phyloP scores from a whole-genome alignment of 2,888 invertebrate species.

The Ceriagrion tenellum region DNA sequence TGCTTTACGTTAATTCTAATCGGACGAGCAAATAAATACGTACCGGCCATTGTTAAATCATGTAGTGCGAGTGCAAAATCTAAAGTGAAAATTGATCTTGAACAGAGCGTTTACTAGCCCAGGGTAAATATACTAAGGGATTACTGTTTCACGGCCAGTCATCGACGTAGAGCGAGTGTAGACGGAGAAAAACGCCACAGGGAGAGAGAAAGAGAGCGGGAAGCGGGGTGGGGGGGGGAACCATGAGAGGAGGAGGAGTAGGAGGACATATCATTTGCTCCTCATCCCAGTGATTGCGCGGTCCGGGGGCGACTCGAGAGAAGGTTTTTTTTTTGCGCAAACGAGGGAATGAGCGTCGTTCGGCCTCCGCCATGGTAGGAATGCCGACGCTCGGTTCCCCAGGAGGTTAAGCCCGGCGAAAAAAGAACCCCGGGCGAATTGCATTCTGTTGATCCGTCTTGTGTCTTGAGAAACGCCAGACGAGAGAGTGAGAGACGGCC shows the following conservation, averaged over 20 bases:
- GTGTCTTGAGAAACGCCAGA: background rate
- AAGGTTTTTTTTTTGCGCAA: conserved; percentile 1
- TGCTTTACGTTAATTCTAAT: no score
- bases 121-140: no score
- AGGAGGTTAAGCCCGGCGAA: background rate
- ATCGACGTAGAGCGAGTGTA: background rate
- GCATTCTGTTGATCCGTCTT: background rate
- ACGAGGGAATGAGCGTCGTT: background rate
- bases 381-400: background rate
- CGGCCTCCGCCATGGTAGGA: background rate
- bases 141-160: background rate
- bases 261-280: background rate
- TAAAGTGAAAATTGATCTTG: no score
- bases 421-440: conserved; percentile 1
- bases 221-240: background rate
- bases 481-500: background rate
- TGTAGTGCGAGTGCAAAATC: no score
- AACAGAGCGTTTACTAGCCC: no score
- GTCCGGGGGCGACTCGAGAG: background rate
- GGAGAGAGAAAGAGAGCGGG: no score
- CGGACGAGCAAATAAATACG: no score
- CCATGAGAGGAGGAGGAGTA: background rate
- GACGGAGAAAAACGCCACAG: no score
- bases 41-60: no score
- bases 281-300: background rate